These are phyloP conservation scores for Napeogenes inachia DNA, from an alignment of 2,888 invertebrate species.

Conservation along the genomic window DNA sequence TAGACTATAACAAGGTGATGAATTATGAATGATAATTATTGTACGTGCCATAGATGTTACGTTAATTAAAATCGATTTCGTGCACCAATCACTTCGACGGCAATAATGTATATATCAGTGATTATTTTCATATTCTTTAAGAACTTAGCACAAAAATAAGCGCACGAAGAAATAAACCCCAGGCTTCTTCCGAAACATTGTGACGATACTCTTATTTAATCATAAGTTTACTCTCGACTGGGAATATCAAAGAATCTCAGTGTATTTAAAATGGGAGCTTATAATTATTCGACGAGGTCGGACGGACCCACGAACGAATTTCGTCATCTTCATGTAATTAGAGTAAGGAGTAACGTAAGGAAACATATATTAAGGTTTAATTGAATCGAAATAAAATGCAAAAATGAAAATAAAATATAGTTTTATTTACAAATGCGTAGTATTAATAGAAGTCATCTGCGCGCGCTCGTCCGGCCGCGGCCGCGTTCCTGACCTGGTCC, in stretches of 20 bases:
- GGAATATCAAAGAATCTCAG: neutral
- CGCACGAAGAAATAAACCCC: too few relatives aligned
- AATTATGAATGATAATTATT: neutral
- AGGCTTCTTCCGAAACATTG: too few relatives aligned
- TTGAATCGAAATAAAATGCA: slow-evolving; percentile 12
- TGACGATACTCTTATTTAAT: too few relatives aligned
- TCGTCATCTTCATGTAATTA: slow-evolving; percentile 4
- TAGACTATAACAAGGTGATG: neutral
- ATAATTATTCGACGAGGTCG: neutral
- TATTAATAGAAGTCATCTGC: slow-evolving; percentile 60
- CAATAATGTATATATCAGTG: too few relatives aligned
- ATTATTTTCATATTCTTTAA: too few relatives aligned
- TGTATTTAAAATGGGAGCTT: slow-evolving; percentile 2
- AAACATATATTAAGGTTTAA: neutral
- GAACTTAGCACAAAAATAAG: too few relatives aligned
- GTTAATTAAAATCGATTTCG: neutral
- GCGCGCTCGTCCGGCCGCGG: slow-evolving; percentile 21
- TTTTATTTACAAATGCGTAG: slow-evolving; percentile 1
- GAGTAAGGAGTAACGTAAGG: slow-evolving; percentile 1
- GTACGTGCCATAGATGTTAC: neutral
- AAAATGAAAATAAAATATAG: neutral
- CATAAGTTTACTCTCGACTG: too few relatives aligned
- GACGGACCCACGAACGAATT: slow-evolving; percentile 12
- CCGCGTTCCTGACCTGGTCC: slow-evolving; percentile 83
- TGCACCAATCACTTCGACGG: too few relatives aligned